Percentiles rank a stretch among this genome's conserved stretches.
Evolutionary conservation across 1,140 invertebrate genomes (phyloP).

Genomic region (Lepidurus arcticus): DNA sequence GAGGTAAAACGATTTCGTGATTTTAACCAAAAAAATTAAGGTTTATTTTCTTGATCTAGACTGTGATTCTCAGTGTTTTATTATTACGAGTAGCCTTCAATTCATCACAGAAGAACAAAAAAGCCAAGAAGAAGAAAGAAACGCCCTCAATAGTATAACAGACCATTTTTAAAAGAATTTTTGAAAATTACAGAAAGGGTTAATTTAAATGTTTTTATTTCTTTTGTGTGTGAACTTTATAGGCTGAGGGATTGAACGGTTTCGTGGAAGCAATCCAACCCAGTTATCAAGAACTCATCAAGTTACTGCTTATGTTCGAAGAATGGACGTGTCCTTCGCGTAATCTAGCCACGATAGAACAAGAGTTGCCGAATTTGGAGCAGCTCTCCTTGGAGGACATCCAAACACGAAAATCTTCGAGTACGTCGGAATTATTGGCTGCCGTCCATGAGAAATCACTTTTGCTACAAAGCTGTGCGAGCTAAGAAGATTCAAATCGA

Average conservation of each 20-base stretch:
- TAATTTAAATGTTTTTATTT: background rate
- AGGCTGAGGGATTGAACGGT: background rate
- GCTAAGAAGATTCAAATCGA: background rate
- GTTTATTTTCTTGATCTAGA: background rate
- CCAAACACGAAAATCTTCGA: background rate
- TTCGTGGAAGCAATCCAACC: background rate
- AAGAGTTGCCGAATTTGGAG: background rate
- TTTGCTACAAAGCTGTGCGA: background rate
- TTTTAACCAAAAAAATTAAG: background rate
- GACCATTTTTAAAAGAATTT: background rate
- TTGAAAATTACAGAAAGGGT: background rate
- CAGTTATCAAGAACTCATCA: background rate
- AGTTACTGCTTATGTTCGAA: background rate
- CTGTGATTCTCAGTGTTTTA: slow-evolving; percentile 1
- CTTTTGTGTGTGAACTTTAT: background rate
- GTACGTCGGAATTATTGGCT: slow-evolving; percentile 15
- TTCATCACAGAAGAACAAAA: background rate
- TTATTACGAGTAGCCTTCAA: background rate
- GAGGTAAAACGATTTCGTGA: background rate
- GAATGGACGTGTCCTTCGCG: background rate
- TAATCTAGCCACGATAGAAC: background rate
- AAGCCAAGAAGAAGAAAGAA: slow-evolving; percentile 9
- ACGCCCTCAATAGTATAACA: background rate
- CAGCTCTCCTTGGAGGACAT: slow-evolving; percentile 3
- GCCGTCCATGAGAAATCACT: background rate